Base-by-base conservation (phyloP, 2,113 vertebrate genomes). In the Gambusia holbrooki region DNA sequence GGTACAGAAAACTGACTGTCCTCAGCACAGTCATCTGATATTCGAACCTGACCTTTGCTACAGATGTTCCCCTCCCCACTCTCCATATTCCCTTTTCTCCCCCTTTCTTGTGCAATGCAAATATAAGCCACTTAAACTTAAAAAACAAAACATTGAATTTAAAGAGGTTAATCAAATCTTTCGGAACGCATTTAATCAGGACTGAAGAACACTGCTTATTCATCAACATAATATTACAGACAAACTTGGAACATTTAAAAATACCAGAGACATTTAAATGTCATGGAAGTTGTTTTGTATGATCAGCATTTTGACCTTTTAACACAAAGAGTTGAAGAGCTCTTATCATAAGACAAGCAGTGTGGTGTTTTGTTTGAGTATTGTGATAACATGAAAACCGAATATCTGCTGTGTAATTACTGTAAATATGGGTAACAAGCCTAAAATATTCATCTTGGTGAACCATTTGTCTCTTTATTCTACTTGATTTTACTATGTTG, bases 301-400 rank as follows among this genome's bases (percentile, higher is more conserved):
- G 33, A 72, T 78, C 48, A 71, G 66, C 19, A 73, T 76, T 65
- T 73, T 78, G 66, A 73, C 67, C 77, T 83, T 82, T 79, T 67
- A 35, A 70, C 66, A 74, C 70, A 69, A 6, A 27, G 22, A 19
- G 61, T 25, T 63, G 65, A 63, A 48, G 30, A 8, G 65, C 48
- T 77, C 68, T 82, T 79, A 67, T 61, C 4, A 58, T 22, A 35
- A 9, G 60, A 62, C 1, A 74, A 2, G n/a, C 19, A 45, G 37
- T 30, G 73, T 81, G 13, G 58, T 69, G 17, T 25, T n/a, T 10
- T 17, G 5, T 28, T 42, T 70, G 12, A 60, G 19, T 48, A 66
- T 62, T 68, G 22, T 70, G 8, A 63, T 62, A 42, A 69, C 17
- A 0, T 48, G 48, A 6, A 33, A 5, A 54, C 2, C 73, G 54